Percentiles rank a stretch among this genome's conserved stretches.
Evolutionary conservation across 2,113 vertebrate species (phyloP).

Genomic region (Apteryx owenii): DNA sequence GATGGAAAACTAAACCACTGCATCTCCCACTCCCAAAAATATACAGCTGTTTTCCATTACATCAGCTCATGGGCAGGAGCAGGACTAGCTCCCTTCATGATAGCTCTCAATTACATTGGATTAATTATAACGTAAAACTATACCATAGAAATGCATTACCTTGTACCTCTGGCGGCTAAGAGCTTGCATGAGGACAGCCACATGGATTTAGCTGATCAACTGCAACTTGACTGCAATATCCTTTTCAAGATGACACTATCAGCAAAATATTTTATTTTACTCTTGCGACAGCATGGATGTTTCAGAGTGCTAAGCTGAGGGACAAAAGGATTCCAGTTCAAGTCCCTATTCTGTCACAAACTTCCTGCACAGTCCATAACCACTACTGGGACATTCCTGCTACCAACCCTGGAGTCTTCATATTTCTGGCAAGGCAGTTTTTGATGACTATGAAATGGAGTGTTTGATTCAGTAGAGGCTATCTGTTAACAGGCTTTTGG

Average conservation of each 20-base stretch:
- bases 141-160: not conserved
- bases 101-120: not conserved
- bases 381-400: not conserved
- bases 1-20: not conserved
- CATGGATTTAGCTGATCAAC: not conserved
- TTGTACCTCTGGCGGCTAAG: not conserved
- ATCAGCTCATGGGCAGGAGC: not conserved
- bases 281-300: not conserved
- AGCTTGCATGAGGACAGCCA: not conserved
- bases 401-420: not conserved
- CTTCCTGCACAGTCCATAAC: not conserved
- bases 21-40: not conserved
- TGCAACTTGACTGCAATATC: not conserved
- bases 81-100: no score
- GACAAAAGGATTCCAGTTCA: no score
- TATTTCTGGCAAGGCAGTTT: not conserved
- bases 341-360: not conserved
- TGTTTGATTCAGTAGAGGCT: not conserved
- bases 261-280: not conserved
- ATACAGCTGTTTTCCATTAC: not conserved
- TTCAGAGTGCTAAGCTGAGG: not conserved
- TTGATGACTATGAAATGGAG: not conserved
- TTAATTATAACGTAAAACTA: not conserved
- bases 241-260: not conserved
- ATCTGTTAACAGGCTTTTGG: not conserved